phyloP scores from a whole-genome alignment of 2,797 vertebrate species.

The Pangasius mekongensis region DNA sequence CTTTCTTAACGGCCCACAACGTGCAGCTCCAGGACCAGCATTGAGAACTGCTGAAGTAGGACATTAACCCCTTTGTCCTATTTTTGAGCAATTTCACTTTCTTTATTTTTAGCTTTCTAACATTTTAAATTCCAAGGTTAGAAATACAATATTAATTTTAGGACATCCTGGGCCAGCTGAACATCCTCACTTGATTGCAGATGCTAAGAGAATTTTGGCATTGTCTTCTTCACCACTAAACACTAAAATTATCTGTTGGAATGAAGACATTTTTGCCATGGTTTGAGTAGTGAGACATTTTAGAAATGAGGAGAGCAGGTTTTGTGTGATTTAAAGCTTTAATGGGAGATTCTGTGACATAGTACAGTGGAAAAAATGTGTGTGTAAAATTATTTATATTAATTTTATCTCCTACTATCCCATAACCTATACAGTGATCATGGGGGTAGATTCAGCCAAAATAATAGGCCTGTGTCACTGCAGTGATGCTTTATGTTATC shows the following conservation, averaged over 20 bases:
- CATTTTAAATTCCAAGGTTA: neutral
- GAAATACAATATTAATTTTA: neutral
- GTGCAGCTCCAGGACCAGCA: neutral
- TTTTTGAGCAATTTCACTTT: neutral
- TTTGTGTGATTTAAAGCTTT: neutral
- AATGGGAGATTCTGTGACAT: neutral
- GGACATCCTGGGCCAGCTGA: neutral
- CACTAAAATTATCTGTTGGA: neutral
- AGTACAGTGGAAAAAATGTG: neutral
- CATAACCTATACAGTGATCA: neutral
- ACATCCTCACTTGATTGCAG: neutral
- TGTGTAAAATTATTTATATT: neutral
- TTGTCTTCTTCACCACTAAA: neutral
- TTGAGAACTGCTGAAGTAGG: neutral
- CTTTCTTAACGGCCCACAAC: neutral
- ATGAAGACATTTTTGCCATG: neutral
- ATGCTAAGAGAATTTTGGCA: neutral
- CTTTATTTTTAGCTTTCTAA: neutral
- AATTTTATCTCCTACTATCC: neutral
- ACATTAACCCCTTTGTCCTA: neutral
- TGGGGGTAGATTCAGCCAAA: neutral
- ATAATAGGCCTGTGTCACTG: neutral
- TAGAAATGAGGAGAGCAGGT: neutral
- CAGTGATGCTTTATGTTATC: neutral
- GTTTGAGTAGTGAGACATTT: neutral